These are phyloP conservation scores for Bombylius major DNA, from an alignment of 2,888 invertebrate species.

Conservation along the genomic window DNA sequence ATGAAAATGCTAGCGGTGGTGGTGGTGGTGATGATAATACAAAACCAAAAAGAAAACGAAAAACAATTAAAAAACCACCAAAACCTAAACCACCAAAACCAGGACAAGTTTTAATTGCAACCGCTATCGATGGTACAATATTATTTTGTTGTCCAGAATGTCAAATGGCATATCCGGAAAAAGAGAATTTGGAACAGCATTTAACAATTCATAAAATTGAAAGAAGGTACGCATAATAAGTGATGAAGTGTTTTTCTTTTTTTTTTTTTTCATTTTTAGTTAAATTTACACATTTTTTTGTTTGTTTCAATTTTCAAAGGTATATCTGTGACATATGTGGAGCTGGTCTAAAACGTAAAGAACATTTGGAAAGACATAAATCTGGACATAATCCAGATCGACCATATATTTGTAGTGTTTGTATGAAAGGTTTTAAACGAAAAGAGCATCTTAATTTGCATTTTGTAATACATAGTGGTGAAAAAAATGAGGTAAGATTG, in stretches of 20 bases:
- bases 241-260: neutral
- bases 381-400: conserved; percentile 70
- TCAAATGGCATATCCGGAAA: conserved; percentile 69
- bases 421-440: conserved; percentile 67
- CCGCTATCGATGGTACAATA: conserved; percentile 59
- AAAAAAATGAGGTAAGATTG: conserved; percentile 55
- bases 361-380: conserved; percentile 66
- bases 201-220: conserved; percentile 68
- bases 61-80: conserved; percentile 67
- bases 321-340: conserved; percentile 68
- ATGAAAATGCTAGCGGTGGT: neutral
- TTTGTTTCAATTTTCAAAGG: conserved; percentile 4
- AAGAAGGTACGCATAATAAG: conserved; percentile 36
- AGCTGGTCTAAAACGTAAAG: conserved; percentile 63
- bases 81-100: conserved; percentile 69
- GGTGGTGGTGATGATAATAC: conserved; percentile 14
- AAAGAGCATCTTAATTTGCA: conserved; percentile 73
- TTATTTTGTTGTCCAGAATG: conserved; percentile 71
- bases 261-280: neutral
- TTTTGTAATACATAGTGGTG: conserved; percentile 72
- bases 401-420: conserved; percentile 65
- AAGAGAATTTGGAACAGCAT: conserved; percentile 65
- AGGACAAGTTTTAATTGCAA: conserved; percentile 63
- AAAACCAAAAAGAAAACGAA: conserved; percentile 45
- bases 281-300: neutral